These are phyloP conservation scores for Xestia sexstrigata DNA, from an alignment of 2,888 invertebrate genomes.

Conservation along the genomic window DNA sequence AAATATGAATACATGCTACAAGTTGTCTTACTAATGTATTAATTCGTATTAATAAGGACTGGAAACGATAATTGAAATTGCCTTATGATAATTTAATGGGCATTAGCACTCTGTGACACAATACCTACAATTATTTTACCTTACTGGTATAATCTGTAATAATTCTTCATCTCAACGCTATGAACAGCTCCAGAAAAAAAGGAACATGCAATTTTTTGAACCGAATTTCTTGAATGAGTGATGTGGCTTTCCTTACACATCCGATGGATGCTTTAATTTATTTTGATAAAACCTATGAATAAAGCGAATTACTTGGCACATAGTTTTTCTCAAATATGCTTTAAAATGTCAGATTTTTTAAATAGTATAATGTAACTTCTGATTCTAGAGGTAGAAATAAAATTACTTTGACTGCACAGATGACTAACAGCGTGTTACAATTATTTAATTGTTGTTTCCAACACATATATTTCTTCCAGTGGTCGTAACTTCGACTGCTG, in stretches of 20 bases:
- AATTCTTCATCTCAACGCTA: not conserved
- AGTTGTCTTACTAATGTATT: too few relatives aligned
- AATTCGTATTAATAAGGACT: too few relatives aligned
- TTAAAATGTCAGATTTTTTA: not conserved
- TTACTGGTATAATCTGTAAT: too few relatives aligned
- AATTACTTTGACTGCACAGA: too few relatives aligned
- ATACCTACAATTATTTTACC: too few relatives aligned
- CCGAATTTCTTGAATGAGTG: not conserved
- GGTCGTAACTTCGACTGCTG: not conserved
- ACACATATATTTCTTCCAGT: too few relatives aligned
- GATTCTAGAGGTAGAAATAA: not conserved
- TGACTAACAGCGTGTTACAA: too few relatives aligned
- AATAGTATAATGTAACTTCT: not conserved
- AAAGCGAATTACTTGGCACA: not conserved
- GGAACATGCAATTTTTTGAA: not conserved
- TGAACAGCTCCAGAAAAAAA: not conserved
- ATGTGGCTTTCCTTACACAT: not conserved
- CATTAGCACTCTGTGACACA: conserved; percentile 1
- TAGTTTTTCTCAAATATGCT: not conserved
- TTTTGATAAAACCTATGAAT: not conserved
- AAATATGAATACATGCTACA: too few relatives aligned
- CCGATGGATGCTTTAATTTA: not conserved
- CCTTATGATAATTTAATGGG: not conserved
- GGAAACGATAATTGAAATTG: not conserved
- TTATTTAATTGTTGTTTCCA: too few relatives aligned